phyloP scores from a whole-genome alignment of 2,113 vertebrate species.

The Riparia riparia region DNA sequence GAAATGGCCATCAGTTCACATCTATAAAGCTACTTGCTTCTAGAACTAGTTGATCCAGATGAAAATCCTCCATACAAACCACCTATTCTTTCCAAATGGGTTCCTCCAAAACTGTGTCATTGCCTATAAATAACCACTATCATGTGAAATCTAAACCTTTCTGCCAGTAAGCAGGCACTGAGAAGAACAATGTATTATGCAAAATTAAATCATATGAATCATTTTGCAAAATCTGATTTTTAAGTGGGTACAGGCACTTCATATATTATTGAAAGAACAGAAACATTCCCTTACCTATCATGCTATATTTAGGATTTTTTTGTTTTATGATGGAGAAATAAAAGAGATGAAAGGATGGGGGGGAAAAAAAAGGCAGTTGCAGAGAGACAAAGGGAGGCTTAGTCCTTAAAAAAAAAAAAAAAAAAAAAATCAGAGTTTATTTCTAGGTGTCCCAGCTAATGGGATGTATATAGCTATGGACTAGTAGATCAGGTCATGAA shows the following conservation, averaged over 20 bases:
- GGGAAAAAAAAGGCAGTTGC: background rate
- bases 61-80: background rate
- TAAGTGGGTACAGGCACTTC: slow-evolving; percentile 48
- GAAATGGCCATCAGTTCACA: background rate
- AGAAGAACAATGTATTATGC: slow-evolving; percentile 55
- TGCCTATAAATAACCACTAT: slow-evolving; percentile 38
- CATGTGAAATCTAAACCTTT: slow-evolving; percentile 45
- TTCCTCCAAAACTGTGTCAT: slow-evolving; percentile 31
- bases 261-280: slow-evolving; percentile 34
- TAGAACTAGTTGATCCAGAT: background rate
- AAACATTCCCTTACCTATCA: background rate
- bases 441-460: background rate
- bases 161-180: slow-evolving; percentile 9
- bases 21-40: background rate
- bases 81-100: background rate
- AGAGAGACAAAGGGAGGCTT: background rate
- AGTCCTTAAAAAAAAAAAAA: no score
- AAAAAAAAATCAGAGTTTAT: background rate
- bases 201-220: slow-evolving; percentile 49
- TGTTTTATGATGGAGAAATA: background rate
- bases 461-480: background rate
- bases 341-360: background rate
- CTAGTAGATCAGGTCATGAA: background rate
- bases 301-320: slow-evolving; percentile 25
- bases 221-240: slow-evolving; percentile 45